Base-by-base conservation (phyloP, 2,888 invertebrate species). In the Pristionchus exspectatus region DNA sequence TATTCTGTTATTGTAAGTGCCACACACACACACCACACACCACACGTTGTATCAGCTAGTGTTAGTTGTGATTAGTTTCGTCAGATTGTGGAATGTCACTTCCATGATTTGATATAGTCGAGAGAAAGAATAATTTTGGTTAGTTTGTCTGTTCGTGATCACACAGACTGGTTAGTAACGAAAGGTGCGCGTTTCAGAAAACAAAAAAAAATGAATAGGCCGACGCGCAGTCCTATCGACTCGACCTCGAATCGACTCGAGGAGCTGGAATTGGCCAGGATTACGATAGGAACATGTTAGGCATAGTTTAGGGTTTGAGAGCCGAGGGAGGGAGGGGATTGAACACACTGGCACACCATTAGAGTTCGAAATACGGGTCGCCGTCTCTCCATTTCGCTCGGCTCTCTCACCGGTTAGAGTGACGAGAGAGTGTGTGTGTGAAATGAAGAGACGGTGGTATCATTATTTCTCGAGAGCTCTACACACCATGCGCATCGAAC, bases 401-500 rank as follows among this genome's bases (percentile, higher is more conserved):
- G n/a, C n/a, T n/a, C n/a, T n/a, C n/a, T n/a, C n/a, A n/a, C n/a
- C n/a, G n/a, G n/a, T n/a, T n/a, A n/a, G n/a, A n/a, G n/a, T n/a
- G n/a, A n/a, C n/a, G n/a, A n/a, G n/a, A n/a, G n/a, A n/a, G n/a
- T n/a, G n/a, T n/a, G n/a, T n/a, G n/a, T n/a, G n/a, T n/a, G n/a
- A n/a, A n/a, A n/a, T n/a, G n/a, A n/a, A n/a, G n/a, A n/a, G n/a
- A n/a, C n/a, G n/a, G n/a, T n/a, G n/a, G n/a, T n/a, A n/a, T n/a
- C n/a, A n/a, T n/a, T n/a, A n/a, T n/a, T n/a, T n/a, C n/a, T n/a
- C n/a, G n/a, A n/a, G n/a, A n/a, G n/a, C n/a, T n/a, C n/a, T n/a
- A 85, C 84, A 85, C 87, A 69, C 59, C 87, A 87, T 87, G 87
- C 87, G 87, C 87, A 50, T 50, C n/a, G 87, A 87, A 50, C n/a